phyloP scores from a whole-genome alignment of 2,797 vertebrate species.

The Spondyliosoma cantharus region DNA sequence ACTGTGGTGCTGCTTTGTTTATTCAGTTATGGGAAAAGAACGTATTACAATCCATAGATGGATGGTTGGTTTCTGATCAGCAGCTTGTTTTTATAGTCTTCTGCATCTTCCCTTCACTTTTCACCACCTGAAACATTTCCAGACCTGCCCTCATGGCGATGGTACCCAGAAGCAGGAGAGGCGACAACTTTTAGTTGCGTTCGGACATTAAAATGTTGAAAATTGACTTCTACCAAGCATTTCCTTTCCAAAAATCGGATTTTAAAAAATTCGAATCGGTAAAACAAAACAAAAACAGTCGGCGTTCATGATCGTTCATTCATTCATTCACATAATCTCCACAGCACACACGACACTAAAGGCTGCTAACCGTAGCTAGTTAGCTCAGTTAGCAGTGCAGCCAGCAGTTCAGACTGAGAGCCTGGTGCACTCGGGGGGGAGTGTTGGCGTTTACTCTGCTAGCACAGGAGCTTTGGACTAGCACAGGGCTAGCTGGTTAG shows the following conservation, averaged over 20 bases:
- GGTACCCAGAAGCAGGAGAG: slow-evolving; percentile 11
- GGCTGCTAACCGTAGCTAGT: no score
- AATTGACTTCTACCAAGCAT: not conserved
- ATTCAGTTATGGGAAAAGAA: not conserved
- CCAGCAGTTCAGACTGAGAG: no score
- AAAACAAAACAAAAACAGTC: not conserved
- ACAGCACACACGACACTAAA: no score
- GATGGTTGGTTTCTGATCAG: not conserved
- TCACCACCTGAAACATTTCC: not conserved
- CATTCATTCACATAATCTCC: no score
- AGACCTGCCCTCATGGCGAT: not conserved
- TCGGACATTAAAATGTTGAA: not conserved
- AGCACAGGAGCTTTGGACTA: no score
- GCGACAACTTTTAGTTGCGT: not conserved
- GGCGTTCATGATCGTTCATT: not conserved
- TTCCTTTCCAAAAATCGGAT: not conserved
- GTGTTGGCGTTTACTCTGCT: no score
- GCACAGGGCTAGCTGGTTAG: no score
- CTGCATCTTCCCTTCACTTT: not conserved
- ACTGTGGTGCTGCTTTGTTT: not conserved
- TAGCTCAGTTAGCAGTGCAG: no score
- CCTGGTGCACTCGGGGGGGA: no score
- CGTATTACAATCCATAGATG: not conserved
- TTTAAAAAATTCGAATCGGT: not conserved
- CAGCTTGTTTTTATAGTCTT: not conserved